These are phyloP conservation scores for Cephalophus harveyi DNA, from an alignment of 2,113 vertebrate species.

Conservation along the genomic window DNA sequence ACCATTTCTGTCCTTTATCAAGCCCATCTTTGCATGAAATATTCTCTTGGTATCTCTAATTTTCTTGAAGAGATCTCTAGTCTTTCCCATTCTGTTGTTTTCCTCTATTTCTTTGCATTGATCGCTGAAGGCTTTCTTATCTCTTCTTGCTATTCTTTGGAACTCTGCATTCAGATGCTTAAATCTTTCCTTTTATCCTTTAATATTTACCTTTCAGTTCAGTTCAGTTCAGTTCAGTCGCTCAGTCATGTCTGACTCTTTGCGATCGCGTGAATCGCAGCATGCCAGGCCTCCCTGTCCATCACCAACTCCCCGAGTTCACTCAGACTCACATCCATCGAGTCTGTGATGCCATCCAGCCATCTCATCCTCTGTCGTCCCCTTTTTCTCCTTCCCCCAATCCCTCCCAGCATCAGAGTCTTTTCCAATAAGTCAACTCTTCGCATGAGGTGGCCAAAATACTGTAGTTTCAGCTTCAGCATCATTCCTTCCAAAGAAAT, in stretches of 20 bases:
- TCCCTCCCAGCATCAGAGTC: neutral
- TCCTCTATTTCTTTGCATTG: no score
- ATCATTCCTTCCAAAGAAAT: no score
- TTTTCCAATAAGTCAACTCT: neutral
- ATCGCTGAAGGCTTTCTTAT: no score
- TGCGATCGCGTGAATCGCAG: no score
- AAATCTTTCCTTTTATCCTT: neutral
- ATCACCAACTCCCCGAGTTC: neutral
- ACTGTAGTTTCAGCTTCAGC: neutral
- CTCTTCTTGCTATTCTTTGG: no score
- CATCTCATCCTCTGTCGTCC: neutral
- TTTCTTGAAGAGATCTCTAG: no score
- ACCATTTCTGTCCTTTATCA: no score
- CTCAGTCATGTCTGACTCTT: accelerated
- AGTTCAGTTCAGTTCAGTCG: neutral
- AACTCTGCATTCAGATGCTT: no score
- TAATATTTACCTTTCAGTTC: neutral
- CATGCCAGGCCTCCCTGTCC: neutral
- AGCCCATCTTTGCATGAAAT: no score
- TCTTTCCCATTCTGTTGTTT: no score
- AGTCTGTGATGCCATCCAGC: neutral
- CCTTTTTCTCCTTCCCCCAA: neutral
- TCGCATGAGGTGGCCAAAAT: neutral
- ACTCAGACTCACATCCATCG: neutral
- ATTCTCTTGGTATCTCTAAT: no score